These are phyloP conservation scores for Drosophila tanythrix DNA, from an alignment of 2,888 invertebrate species.

Conservation along the genomic window DNA sequence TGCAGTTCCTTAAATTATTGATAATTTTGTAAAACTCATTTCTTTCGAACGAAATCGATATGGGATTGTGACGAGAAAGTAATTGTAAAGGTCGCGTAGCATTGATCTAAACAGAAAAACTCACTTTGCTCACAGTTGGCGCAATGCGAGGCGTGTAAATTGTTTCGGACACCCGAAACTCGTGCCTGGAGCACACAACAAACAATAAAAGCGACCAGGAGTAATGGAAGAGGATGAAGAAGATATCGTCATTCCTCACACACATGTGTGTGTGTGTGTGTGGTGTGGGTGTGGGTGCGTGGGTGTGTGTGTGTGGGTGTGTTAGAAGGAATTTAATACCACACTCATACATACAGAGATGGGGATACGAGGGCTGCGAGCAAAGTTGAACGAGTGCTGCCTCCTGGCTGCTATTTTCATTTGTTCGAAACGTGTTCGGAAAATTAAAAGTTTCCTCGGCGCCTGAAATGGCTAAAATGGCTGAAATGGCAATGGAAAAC, in stretches of 20 bases:
- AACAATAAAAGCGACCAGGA: slow-evolving; percentile 37
- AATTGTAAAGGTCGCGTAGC: slow-evolving; percentile 1
- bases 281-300: slow-evolving; percentile 7
- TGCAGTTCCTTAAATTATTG: background rate
- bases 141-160: slow-evolving; percentile 59
- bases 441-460: slow-evolving; percentile 71
- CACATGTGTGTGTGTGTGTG: slow-evolving; percentile 23
- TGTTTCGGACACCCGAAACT: slow-evolving; percentile 71
- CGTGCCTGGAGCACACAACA: slow-evolving; percentile 43
- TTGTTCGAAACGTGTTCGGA: slow-evolving; percentile 75
- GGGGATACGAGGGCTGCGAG: slow-evolving; percentile 27
- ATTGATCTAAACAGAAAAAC: slow-evolving; percentile 27
- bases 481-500: slow-evolving; percentile 47
- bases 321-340: slow-evolving; percentile 62
- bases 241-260: slow-evolving; percentile 40
- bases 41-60: background rate
- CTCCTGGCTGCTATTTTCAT: slow-evolving; percentile 66
- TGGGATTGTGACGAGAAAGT: background rate
- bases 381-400: slow-evolving; percentile 30
- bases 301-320: slow-evolving; percentile 46
- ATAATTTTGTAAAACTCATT: background rate
- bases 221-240: slow-evolving; percentile 16
- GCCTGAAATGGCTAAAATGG: background rate
- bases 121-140: slow-evolving; percentile 10
- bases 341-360: slow-evolving; percentile 2